These are phyloP conservation scores for Tragelaphus strepsiceros DNA, from an alignment of 2,113 vertebrate species.

Conservation along the genomic window DNA sequence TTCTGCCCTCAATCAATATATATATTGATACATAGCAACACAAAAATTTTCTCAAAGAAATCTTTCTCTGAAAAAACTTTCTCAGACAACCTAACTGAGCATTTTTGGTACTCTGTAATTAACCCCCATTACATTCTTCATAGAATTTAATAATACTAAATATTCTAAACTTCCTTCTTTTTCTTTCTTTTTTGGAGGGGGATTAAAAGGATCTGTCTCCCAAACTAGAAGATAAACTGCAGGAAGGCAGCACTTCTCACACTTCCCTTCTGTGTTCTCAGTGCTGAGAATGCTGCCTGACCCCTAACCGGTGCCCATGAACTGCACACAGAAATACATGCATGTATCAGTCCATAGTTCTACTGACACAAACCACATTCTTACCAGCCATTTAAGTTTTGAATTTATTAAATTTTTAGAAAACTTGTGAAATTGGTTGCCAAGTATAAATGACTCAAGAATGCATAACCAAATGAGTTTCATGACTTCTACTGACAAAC, in stretches of 20 bases:
- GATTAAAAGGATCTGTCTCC: background rate
- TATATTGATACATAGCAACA: background rate
- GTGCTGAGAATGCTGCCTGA: background rate
- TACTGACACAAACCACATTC: background rate
- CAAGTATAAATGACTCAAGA: slow-evolving; percentile 68
- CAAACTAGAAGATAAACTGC: background rate
- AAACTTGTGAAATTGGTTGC: slow-evolving; percentile 65
- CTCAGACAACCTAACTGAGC: background rate
- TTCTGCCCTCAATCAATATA: background rate
- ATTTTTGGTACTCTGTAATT: background rate
- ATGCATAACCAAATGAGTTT: slow-evolving; percentile 61
- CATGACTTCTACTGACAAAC: slow-evolving; percentile 63
- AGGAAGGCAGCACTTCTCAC: background rate
- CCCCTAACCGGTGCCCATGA: background rate
- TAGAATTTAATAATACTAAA: background rate
- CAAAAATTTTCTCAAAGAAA: background rate
- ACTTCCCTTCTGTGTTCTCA: background rate
- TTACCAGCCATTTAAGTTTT: background rate
- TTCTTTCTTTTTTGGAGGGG: background rate
- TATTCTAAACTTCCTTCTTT: background rate
- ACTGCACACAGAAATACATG: slow-evolving; percentile 47
- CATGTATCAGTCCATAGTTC: background rate
- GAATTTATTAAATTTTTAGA: slow-evolving; percentile 69
- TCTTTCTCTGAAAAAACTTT: background rate
- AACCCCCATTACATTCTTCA: background rate